Conservation (phyloP, 1,140 invertebrate genomes). For the Brachionus rubens region DNA sequence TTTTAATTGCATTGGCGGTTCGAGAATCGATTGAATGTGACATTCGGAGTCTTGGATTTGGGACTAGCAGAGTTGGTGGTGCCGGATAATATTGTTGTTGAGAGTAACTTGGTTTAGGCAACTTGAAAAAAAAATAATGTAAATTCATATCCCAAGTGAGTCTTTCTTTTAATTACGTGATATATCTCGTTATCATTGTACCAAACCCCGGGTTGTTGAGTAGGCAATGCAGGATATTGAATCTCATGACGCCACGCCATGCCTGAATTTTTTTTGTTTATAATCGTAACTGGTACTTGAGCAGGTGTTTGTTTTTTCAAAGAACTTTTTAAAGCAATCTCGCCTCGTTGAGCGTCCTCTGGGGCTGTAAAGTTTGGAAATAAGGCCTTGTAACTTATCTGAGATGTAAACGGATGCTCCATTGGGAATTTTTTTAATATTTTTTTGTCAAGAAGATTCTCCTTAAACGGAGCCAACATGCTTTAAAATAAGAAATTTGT, state of each 20-base stretch:
- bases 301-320: conserved; percentile 17
- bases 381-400: conserved; percentile 32
- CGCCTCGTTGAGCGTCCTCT: conserved; percentile 6
- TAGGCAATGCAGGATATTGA: conserved; percentile 14
- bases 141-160: neutral
- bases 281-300: conserved; percentile 8
- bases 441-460: conserved; percentile 38
- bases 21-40: neutral
- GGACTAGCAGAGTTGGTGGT: conserved; percentile 1
- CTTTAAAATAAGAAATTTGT: neutral
- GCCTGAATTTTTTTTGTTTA: conserved; percentile 31
- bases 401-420: conserved; percentile 40
- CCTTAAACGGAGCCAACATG: conserved; percentile 34
- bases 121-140: neutral
- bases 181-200: conserved; percentile 37
- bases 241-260: conserved; percentile 23
- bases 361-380: conserved; percentile 42
- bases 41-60: conserved; percentile 8
- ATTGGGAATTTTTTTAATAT: conserved; percentile 39
- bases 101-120: conserved; percentile 18
- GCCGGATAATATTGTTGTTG: conserved; percentile 41
- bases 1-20: conserved; percentile 36
- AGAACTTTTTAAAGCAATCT: neutral
- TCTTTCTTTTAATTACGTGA: conserved; percentile 16
- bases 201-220: conserved; percentile 37